These are phyloP conservation scores for Heliconius erato DNA, from an alignment of 2,888 invertebrate genomes.

Conservation along the genomic window DNA sequence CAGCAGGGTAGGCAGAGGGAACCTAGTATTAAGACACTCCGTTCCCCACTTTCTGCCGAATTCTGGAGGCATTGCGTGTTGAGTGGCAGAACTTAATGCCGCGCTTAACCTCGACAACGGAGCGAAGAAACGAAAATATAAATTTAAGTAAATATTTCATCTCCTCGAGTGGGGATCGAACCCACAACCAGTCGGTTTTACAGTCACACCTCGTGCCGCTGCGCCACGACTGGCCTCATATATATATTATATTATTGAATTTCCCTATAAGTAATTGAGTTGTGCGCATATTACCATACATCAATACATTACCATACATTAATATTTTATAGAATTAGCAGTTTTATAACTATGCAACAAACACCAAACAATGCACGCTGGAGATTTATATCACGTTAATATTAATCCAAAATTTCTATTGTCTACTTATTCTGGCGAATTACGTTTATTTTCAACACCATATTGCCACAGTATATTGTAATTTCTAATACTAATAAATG, in stretches of 20 bases:
- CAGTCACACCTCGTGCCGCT: too few relatives aligned
- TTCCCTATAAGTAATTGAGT: constrained; percentile 27
- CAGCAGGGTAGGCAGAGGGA: too few relatives aligned
- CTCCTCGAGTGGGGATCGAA: too few relatives aligned
- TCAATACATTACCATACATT: constrained; percentile 31
- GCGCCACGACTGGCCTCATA: too few relatives aligned
- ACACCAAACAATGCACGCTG: constrained; percentile 29
- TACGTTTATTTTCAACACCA: constrained; percentile 31
- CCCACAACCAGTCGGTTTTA: too few relatives aligned
- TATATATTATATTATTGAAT: constrained; percentile 14
- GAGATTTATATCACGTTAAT: constrained; percentile 36
- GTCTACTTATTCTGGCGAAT: constrained; percentile 29
- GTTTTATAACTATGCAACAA: constrained; percentile 39
- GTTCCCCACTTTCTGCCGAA: too few relatives aligned
- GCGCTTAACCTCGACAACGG: too few relatives aligned
- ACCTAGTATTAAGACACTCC: too few relatives aligned
- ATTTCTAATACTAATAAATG: constrained; percentile 25
- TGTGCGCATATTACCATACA: constrained; percentile 31
- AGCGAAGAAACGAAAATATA: too few relatives aligned
- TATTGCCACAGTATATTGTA: constrained; percentile 18
- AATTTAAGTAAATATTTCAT: too few relatives aligned
- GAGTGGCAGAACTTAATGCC: too few relatives aligned
- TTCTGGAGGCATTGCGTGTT: too few relatives aligned
- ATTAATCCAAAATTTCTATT: constrained; percentile 37
- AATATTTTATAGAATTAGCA: constrained; percentile 38